Evolutionary conservation across 2,888 invertebrate species (phyloP), one percentile per base, ranked within the genome.

Genomic region (Cylindroiulus punctatus): DNA sequence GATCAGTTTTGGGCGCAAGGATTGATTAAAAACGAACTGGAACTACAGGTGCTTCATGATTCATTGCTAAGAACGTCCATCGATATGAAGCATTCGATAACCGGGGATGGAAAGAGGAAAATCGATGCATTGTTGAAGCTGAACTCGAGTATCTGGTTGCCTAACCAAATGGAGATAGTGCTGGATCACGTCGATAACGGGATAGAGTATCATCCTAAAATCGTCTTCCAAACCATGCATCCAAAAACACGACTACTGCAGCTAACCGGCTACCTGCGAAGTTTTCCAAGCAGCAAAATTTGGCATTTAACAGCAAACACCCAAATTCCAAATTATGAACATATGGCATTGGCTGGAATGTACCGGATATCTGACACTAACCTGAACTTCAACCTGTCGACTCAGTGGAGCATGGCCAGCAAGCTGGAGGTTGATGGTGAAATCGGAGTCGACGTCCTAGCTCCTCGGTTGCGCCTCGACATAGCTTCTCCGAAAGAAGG

Each of bases 361-460:
- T 85, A 85, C 30, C 22, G 32, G n/a, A 40, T 85, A 22, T 26
- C 36, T 0, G 85, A 81, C 81, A 65, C 40, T 17, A 44, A 86
- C 30, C 4, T 86, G 19, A 52, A 84, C 26, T 84, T 84, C 52
- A 84, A 52, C 17, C 17, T 84, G 22, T 47, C 82, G n/a, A 84
- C 86, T 42, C 81, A 84, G 30, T 84, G 57, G 57, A 30, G 52
- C 22, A 26, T 30, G 36, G 2, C 26, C 12, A 52, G 26, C 22
- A 47, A 65, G 32, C 57, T 84, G 57, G 32, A 44, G 32, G 86
- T 86, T 7, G 57, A 82, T n/a, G 86, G 86, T 2, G 40, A 36
- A 26, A 32, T 86, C 19, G 65, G 22, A 17, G 84, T 84, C n/a
- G 86, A 86, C 65, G 32, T 84, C n/a, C 22, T 84, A 26, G 86